A percentile compares a stretch with the other conserved stretches of the same genome.
Conservation (phyloP, 1,140 invertebrate species). For the Aphelenchoides avenae region DNA sequence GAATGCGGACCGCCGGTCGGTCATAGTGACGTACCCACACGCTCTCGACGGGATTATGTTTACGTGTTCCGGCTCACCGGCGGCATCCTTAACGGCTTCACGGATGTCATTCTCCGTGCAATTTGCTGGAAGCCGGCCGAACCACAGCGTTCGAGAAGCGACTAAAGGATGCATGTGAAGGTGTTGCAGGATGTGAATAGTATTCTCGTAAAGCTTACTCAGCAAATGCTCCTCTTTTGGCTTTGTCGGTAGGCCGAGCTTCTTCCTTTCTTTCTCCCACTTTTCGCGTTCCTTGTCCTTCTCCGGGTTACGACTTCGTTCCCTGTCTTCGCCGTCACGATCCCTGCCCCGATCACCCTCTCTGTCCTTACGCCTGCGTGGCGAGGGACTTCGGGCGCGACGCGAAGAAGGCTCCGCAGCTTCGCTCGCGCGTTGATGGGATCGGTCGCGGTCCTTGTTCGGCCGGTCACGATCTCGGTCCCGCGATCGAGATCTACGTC, state of each 20-base stretch:
- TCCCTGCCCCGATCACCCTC: not conserved
- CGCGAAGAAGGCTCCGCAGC: not conserved
- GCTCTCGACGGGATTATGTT: constrained; percentile 60
- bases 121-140: constrained; percentile 38
- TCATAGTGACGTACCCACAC: constrained; percentile 51
- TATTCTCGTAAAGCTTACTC: no score
- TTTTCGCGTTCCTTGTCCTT: constrained; percentile 30
- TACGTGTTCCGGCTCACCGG: constrained; percentile 68
- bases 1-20: constrained; percentile 35
- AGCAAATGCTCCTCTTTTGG: constrained; percentile 36
- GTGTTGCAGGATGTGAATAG: no score
- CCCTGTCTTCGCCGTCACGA: constrained; percentile 1
- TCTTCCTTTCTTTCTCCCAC: constrained; percentile 25
- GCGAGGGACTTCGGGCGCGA: not conserved
- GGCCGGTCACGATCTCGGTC: no score
- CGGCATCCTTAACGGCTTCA: constrained; percentile 72
- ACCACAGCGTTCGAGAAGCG: constrained; percentile 45
- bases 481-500: no score
- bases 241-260: constrained; percentile 28
- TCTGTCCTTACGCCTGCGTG: not conserved
- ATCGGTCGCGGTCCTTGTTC: no score
- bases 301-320: constrained; percentile 13
- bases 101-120: constrained; percentile 77
- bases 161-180: constrained; percentile 34
- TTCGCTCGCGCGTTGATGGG: not conserved